phyloP scores from a whole-genome alignment of 2,797 vertebrate genomes.

The Parauchenoglanis ngamensis region DNA sequence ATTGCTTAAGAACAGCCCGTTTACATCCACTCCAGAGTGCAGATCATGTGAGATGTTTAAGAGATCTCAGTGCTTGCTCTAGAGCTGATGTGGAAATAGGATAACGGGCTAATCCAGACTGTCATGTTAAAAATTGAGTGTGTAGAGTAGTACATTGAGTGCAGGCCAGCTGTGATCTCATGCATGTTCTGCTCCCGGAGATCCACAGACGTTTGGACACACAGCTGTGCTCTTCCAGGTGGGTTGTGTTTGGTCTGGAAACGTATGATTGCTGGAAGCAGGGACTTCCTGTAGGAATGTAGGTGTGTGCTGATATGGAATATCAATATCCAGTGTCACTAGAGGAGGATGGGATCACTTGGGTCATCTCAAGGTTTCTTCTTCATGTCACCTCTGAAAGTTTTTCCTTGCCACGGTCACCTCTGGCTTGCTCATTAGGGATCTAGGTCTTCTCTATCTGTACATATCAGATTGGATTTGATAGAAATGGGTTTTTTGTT shows the following conservation, averaged over 20 bases:
- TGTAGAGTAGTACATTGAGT: not conserved
- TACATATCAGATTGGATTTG: not conserved
- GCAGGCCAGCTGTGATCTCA: conserved; percentile 50
- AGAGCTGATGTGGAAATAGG: conserved; percentile 34
- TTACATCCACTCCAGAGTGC: conserved; percentile 4
- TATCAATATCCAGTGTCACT: not conserved
- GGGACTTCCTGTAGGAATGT: not conserved
- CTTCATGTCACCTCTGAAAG: not conserved
- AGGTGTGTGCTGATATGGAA: not conserved
- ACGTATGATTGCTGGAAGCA: conserved; percentile 47
- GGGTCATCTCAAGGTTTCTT: not conserved
- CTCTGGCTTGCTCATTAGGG: not conserved
- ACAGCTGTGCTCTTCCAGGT: conserved; percentile 56
- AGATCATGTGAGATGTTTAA: not conserved
- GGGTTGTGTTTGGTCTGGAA: conserved; percentile 43
- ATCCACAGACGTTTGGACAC: conserved; percentile 46
- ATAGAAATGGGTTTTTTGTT: not conserved
- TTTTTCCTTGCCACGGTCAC: not conserved
- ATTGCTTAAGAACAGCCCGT: not conserved
- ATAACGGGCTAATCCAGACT: conserved; percentile 34
- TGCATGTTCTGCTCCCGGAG: conserved; percentile 49
- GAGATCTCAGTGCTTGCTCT: not conserved
- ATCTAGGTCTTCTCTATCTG: not conserved
- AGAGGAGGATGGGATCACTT: not conserved
- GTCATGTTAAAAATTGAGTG: conserved; percentile 14